A percentile compares a stretch with the other conserved stretches of the same genome.
These are phyloP conservation scores for Hippocampus comes DNA, from an alignment of 2,113 vertebrate species.

Conservation along the genomic window DNA sequence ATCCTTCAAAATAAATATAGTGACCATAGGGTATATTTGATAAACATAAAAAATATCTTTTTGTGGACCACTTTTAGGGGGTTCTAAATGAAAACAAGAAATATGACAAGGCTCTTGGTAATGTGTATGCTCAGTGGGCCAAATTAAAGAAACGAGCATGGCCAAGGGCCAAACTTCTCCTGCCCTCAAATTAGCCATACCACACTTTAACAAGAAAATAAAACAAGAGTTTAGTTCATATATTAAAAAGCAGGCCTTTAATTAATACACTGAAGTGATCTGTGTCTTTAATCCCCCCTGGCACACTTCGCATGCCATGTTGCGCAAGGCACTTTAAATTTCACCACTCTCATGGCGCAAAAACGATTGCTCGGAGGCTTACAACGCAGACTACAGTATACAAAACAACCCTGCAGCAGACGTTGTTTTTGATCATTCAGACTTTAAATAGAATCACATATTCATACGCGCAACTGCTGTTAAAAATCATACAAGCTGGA, in stretches of 20 bases:
- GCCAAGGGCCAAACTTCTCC: background rate
- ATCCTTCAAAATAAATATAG: too few relatives aligned
- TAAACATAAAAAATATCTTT: too few relatives aligned
- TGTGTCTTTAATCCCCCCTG: slow-evolving; percentile 38
- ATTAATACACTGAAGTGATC: slow-evolving; percentile 52
- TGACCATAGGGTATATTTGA: too few relatives aligned
- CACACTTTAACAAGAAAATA: background rate
- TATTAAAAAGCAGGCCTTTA: slow-evolving; percentile 77
- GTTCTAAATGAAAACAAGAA: too few relatives aligned
- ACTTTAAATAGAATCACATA: slow-evolving; percentile 68
- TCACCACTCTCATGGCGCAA: slow-evolving; percentile 56
- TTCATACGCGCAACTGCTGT: slow-evolving; percentile 59
- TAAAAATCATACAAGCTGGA: slow-evolving; percentile 70
- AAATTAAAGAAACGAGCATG: background rate
- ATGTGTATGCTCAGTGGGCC: too few relatives aligned
- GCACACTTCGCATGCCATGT: slow-evolving; percentile 60
- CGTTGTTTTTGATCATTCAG: slow-evolving; percentile 69
- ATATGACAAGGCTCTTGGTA: too few relatives aligned
- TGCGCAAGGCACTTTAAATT: slow-evolving; percentile 78
- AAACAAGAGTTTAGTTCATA: slow-evolving; percentile 49
- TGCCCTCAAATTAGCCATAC: background rate
- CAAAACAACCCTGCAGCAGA: slow-evolving; percentile 47
- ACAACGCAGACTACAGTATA: slow-evolving; percentile 31
- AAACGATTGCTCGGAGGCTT: slow-evolving; percentile 58
- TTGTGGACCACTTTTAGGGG: too few relatives aligned